A percentile compares a stretch with the other conserved stretches of the same genome.
phyloP scores from a whole-genome alignment of 1,140 invertebrate species.

The Drosophila busckii region DNA sequence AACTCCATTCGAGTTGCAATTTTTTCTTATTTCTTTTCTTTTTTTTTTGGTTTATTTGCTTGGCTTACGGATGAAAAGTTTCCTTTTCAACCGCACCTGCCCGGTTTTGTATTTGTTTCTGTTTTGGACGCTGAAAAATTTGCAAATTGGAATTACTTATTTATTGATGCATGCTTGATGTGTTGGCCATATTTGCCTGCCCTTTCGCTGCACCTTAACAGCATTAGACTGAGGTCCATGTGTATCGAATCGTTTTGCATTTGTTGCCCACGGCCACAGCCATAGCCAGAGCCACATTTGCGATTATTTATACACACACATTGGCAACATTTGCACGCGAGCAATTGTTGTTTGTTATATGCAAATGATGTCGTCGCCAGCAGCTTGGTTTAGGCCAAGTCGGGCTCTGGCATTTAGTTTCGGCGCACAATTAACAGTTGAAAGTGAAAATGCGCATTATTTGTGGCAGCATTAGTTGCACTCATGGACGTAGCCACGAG shows the following conservation, averaged over 20 bases:
- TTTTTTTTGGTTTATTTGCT: slow-evolving; percentile 45
- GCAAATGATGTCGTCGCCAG: slow-evolving; percentile 60
- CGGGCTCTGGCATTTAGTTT: no score
- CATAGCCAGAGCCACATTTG: slow-evolving; percentile 49
- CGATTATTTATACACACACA: slow-evolving; percentile 26
- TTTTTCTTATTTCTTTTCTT: slow-evolving; percentile 7
- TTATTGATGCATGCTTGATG: slow-evolving; percentile 75
- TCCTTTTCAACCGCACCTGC: slow-evolving; percentile 60
- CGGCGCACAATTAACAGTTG: no score
- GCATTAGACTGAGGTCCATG: slow-evolving; percentile 13
- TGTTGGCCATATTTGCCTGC: slow-evolving; percentile 31
- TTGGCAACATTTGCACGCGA: slow-evolving; percentile 38
- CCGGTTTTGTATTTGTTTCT: no score
- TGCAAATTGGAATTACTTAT: slow-evolving; percentile 71
- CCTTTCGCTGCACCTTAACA: slow-evolving; percentile 3
- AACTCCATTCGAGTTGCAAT: slow-evolving; percentile 50
- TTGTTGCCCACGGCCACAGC: slow-evolving; percentile 60
- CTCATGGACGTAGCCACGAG: no score
- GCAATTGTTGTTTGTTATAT: slow-evolving; percentile 75
- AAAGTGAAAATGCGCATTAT: no score
- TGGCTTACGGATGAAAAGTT: slow-evolving; percentile 63
- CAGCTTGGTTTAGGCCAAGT: slow-evolving; percentile 34
- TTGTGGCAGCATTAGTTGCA: no score
- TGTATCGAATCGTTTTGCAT: slow-evolving; percentile 59
- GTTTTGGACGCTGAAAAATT: slow-evolving; percentile 56